Conservation (phyloP, 2,888 invertebrate species). For the Macropis europaea region DNA sequence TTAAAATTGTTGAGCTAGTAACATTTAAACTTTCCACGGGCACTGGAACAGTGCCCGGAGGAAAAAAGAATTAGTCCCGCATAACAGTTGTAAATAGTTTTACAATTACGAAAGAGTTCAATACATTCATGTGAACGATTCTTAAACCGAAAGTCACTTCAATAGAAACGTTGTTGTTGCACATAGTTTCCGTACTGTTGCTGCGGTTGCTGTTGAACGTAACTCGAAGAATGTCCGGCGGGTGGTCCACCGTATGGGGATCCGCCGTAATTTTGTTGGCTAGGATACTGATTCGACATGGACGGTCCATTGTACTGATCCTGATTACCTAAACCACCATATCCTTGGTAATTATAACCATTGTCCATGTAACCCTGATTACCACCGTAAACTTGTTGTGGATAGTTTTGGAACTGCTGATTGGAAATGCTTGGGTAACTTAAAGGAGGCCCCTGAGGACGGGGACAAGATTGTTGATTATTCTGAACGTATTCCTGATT, state of each 20-base stretch:
- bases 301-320: slow-evolving; percentile 62
- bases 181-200: slow-evolving; percentile 74
- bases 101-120: slow-evolving; percentile 7
- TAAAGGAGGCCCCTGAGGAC: slow-evolving; percentile 55
- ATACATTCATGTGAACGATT: neutral
- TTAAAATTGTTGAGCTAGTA: slow-evolving; percentile 18
- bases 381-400: slow-evolving; percentile 62
- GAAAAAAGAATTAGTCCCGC: slow-evolving; percentile 9
- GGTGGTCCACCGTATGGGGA: slow-evolving; percentile 64
- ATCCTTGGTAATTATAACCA: slow-evolving; percentile 73
- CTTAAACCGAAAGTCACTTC: slow-evolving; percentile 21
- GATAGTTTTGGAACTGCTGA: slow-evolving; percentile 69
- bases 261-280: slow-evolving; percentile 63
- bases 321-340: slow-evolving; percentile 65
- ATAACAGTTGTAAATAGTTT: slow-evolving; percentile 26
- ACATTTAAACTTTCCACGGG: slow-evolving; percentile 2
- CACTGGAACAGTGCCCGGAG: neutral
- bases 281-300: slow-evolving; percentile 66
- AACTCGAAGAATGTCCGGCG: slow-evolving; percentile 57
- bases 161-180: slow-evolving; percentile 76
- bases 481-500: slow-evolving; percentile 58
- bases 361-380: slow-evolving; percentile 73
- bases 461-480: slow-evolving; percentile 47
- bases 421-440: slow-evolving; percentile 58
- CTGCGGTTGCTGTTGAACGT: slow-evolving; percentile 66